Conservation (phyloP, 2,888 invertebrate species). For the Listrodromus nycthemerus region DNA sequence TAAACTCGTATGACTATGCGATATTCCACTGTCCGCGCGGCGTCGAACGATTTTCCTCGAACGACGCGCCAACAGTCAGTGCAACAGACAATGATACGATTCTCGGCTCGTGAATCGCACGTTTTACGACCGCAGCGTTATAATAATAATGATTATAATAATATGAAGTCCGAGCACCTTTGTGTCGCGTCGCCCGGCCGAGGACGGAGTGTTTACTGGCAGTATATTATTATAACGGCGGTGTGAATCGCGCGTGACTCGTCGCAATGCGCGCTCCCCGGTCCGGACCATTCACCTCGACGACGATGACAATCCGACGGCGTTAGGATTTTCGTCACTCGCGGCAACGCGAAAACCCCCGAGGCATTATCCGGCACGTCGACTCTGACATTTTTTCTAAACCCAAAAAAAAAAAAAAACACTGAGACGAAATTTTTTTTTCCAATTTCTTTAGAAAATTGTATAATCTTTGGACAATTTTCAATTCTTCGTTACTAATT, state of each 20-base stretch:
- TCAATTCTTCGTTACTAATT: no score
- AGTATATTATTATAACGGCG: neutral
- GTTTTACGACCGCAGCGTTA: conserved; percentile 22
- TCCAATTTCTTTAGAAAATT: no score
- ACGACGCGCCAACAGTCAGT: conserved; percentile 31
- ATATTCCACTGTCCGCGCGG: neutral
- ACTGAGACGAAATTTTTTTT: no score
- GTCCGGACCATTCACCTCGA: conserved; percentile 52
- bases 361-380: no score
- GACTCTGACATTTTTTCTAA: no score
- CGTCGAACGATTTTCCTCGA: conserved; percentile 26
- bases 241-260: conserved; percentile 41
- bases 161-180: conserved; percentile 18
- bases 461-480: no score
- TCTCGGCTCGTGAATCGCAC: conserved; percentile 21
- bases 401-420: no score
- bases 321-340: neutral
- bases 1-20: conserved; percentile 1
- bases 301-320: neutral
- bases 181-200: conserved; percentile 6
- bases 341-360: neutral
- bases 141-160: conserved; percentile 6
- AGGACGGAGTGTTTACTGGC: neutral
- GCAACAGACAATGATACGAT: conserved; percentile 43
- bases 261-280: conserved; percentile 51